Conservation (phyloP, 2,113 vertebrate species). For the Ceratotherium simum region DNA sequence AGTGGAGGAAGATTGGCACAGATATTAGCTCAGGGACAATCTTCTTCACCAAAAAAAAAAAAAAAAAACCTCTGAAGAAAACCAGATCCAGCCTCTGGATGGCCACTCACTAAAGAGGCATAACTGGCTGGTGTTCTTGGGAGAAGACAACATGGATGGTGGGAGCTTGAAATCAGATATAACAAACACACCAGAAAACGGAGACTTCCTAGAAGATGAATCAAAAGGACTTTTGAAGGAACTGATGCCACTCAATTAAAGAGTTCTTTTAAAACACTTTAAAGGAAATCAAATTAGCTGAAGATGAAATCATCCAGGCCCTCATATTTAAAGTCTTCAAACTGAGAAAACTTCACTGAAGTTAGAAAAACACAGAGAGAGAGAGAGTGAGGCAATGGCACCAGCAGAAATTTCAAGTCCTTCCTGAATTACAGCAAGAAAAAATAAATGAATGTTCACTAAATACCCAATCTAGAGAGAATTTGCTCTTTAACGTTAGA, state of each 20-base stretch:
- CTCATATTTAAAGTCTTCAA: neutral
- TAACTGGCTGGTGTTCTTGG: accelerated
- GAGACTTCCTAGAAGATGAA: neutral
- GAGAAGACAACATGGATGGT: neutral
- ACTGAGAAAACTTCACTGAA: neutral
- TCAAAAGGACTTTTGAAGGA: neutral
- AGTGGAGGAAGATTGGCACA: too few species aligned
- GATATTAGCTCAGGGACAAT: too few species aligned
- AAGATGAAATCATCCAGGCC: neutral
- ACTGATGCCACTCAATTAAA: neutral
- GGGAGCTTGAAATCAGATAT: neutral
- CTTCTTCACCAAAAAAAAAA: too few species aligned
- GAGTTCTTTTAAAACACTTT: neutral
- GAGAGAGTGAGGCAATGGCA: too few species aligned
- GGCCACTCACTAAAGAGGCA: neutral
- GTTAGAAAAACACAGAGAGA: neutral
- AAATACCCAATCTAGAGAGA: neutral
- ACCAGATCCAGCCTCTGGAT: neutral
- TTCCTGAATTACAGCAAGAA: neutral
- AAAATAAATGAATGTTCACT: neutral
- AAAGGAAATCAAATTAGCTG: neutral
- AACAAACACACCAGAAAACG: neutral
- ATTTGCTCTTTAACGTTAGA: neutral
- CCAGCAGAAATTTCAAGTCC: neutral
- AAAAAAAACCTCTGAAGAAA: neutral